Evolutionary conservation across 2,888 invertebrate genomes (phyloP).

Genomic region (Carabus problematicus): DNA sequence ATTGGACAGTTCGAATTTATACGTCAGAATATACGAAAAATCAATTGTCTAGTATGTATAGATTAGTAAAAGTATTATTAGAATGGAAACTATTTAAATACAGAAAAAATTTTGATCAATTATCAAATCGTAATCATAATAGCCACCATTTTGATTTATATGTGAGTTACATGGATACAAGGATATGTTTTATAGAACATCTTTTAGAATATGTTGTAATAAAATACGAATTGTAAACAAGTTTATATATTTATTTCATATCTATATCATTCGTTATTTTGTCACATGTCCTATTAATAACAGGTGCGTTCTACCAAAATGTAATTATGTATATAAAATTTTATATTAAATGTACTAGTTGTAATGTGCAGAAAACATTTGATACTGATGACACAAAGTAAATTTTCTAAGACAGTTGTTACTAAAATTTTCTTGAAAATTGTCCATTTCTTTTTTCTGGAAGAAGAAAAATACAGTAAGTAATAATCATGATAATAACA

Average conservation of each 20-base stretch:
- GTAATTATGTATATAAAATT: constrained; percentile 36
- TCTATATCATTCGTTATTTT: constrained; percentile 29
- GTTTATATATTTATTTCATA: constrained; percentile 34
- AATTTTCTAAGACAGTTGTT: constrained; percentile 29
- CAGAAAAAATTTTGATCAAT: constrained; percentile 15
- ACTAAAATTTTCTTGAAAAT: constrained; percentile 30
- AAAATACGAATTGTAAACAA: constrained; percentile 31
- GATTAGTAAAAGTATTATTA: constrained; percentile 36
- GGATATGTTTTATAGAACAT: constrained; percentile 41
- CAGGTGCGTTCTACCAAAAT: constrained; percentile 38
- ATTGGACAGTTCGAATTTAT: constrained; percentile 47
- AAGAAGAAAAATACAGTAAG: too few relatives aligned
- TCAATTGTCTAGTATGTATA: constrained; percentile 41
- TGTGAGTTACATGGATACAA: constrained; percentile 43
- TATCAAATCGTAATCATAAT: constrained; percentile 4
- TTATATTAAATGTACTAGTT: constrained; percentile 26
- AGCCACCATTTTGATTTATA: constrained; percentile 40
- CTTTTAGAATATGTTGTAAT: constrained; percentile 27
- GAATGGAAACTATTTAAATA: constrained; percentile 34
- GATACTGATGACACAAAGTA: constrained; percentile 9
- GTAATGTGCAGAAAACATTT: constrained; percentile 32
- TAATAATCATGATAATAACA: too few relatives aligned
- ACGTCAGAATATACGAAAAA: constrained; percentile 43
- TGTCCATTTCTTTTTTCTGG: constrained; percentile 4
- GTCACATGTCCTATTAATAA: constrained; percentile 36